These are phyloP conservation scores for Drosophila triauraria DNA, from an alignment of 1,140 invertebrate genomes.

Conservation along the genomic window DNA sequence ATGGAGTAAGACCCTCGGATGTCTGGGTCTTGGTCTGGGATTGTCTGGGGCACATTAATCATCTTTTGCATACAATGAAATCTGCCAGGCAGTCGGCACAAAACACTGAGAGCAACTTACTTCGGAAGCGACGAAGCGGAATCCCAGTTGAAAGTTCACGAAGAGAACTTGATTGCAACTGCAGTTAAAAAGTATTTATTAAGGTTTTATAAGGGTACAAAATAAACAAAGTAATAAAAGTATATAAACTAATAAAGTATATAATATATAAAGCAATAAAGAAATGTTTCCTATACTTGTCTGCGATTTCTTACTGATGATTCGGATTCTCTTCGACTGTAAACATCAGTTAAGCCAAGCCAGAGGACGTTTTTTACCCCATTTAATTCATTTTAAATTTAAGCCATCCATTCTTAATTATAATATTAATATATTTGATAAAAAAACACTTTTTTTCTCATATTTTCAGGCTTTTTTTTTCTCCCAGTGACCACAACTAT, in stretches of 20 bases:
- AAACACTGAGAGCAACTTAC: slow-evolving; percentile 25
- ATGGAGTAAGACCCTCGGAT: slow-evolving; percentile 25
- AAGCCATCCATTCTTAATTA: not conserved
- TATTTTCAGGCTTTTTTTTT: not conserved
- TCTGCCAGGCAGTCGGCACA: slow-evolving; percentile 25
- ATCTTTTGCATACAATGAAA: slow-evolving; percentile 77
- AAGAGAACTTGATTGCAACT: no score
- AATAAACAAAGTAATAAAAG: not conserved
- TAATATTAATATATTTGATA: no score
- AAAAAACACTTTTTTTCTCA: no score
- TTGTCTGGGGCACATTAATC: slow-evolving; percentile 68
- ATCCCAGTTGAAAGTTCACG: not conserved
- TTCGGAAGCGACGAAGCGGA: not conserved
- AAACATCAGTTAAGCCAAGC: no score
- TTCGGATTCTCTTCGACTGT: not conserved
- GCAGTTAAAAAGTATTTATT: not conserved
- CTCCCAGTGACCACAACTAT: slow-evolving; percentile 28
- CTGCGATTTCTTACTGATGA: not conserved
- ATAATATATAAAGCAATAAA: not conserved
- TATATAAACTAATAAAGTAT: no score
- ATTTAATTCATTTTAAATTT: no score
- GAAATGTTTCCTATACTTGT: no score
- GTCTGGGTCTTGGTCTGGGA: slow-evolving; percentile 33
- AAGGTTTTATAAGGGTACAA: not conserved
- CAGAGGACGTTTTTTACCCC: no score